Percentiles rank a stretch among this genome's conserved stretches.
These are phyloP conservation scores for Genyomyrus donnyi DNA, from an alignment of 2,113 vertebrate species.

Conservation along the genomic window DNA sequence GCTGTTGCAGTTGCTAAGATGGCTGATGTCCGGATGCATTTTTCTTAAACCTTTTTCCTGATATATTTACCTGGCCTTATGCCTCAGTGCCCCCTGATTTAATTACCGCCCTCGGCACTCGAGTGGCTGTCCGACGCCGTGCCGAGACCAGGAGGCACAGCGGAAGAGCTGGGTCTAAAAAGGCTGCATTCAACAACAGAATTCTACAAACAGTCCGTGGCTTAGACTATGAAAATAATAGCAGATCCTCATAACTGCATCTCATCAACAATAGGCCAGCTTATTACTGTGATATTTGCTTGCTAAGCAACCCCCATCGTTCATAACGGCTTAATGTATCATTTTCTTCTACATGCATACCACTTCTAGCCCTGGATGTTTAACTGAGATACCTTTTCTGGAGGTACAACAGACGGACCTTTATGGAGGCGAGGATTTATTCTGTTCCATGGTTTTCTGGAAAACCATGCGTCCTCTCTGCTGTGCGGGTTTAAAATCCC, in stretches of 20 bases:
- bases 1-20: neutral
- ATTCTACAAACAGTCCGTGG: conserved; percentile 37
- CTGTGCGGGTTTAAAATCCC: neutral
- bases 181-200: conserved; percentile 6
- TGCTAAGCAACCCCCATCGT: neutral
- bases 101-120: neutral
- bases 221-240: conserved; percentile 37
- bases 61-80: neutral
- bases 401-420: neutral
- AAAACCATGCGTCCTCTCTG: neutral
- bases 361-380: neutral
- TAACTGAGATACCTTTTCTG: neutral
- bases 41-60: neutral
- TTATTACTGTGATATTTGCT: neutral
- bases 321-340: neutral
- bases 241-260: conserved; percentile 26
- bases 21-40: neutral
- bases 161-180: neutral
- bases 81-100: neutral
- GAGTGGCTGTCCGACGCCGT: neutral
- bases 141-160: neutral
- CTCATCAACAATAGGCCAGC: conserved; percentile 38
- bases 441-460: neutral
- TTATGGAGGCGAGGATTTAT: neutral
- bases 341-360: neutral